phyloP scores from a whole-genome alignment of 2,113 vertebrate species.

The Tragelaphus strepsiceros region DNA sequence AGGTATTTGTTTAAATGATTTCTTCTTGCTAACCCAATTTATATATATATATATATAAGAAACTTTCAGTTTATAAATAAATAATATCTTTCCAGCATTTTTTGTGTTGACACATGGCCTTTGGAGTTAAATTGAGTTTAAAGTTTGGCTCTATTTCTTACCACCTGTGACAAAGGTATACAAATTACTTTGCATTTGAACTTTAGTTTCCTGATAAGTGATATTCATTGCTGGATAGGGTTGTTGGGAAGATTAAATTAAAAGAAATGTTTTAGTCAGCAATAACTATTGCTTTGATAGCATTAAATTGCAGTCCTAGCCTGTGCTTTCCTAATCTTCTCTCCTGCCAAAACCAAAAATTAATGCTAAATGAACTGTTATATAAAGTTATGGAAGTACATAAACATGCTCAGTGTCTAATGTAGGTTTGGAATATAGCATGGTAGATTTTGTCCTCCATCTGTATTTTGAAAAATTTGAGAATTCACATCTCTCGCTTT shows the following conservation, averaged over 20 bases:
- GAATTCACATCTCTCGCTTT: constrained; percentile 41
- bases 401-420: neutral
- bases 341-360: neutral
- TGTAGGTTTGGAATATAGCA: neutral
- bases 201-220: neutral
- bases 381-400: neutral
- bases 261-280: neutral
- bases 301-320: neutral
- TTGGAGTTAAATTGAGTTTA: constrained; percentile 12
- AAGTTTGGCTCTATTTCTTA: neutral
- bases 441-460: constrained; percentile 13
- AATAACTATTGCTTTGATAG: neutral
- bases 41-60: constrained; percentile 10
- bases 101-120: neutral
- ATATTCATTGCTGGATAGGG: neutral
- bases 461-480: constrained; percentile 17
- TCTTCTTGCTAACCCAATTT: neutral
- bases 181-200: neutral
- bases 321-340: neutral
- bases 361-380: neutral
- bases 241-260: constrained; percentile 24
- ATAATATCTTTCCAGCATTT: neutral
- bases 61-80: neutral
- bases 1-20: constrained; percentile 6
- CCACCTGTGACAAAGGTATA: neutral